Evolutionary conservation across 2,797 vertebrate genomes (phyloP).

Genomic region (Betta splendens): DNA sequence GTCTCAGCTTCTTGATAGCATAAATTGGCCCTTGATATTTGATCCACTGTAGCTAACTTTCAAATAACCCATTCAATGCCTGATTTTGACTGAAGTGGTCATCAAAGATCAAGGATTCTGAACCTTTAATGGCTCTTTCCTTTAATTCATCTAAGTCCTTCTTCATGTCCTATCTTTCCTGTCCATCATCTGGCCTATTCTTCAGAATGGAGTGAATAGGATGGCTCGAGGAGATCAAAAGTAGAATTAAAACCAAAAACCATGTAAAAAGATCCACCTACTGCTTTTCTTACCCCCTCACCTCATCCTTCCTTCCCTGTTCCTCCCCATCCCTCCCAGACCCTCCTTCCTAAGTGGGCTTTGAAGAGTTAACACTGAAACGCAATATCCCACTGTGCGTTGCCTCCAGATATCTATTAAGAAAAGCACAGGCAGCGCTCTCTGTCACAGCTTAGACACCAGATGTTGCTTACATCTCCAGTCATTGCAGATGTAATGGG

Average conservation of each 20-base stretch:
- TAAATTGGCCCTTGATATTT: not conserved
- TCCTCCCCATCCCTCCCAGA: constrained; percentile 3
- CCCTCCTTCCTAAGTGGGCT: constrained; percentile 59
- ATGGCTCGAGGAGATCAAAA: too few species aligned
- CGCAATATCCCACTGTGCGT: constrained; percentile 87
- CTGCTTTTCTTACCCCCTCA: constrained; percentile 10
- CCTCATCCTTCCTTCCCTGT: not conserved
- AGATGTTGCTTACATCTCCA: constrained; percentile 97
- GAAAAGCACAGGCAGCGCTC: constrained; percentile 89
- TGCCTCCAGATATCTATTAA: constrained; percentile 97
- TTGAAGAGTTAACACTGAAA: constrained; percentile 90
- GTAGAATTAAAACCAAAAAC: too few species aligned
- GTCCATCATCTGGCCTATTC: not conserved
- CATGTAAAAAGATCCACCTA: too few species aligned
- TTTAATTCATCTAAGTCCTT: not conserved
- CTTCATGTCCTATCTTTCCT: not conserved
- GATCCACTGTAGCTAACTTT: not conserved
- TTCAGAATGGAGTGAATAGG: too few species aligned
- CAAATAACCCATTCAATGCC: not conserved
- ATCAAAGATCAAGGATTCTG: not conserved
- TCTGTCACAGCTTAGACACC: constrained; percentile 95
- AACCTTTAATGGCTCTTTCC: not conserved
- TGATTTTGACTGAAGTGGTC: not conserved
- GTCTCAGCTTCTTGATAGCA: not conserved
- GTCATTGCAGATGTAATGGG: constrained; percentile 99